phyloP scores from a whole-genome alignment of 2,888 invertebrate genomes.

The Tipula confusa region DNA sequence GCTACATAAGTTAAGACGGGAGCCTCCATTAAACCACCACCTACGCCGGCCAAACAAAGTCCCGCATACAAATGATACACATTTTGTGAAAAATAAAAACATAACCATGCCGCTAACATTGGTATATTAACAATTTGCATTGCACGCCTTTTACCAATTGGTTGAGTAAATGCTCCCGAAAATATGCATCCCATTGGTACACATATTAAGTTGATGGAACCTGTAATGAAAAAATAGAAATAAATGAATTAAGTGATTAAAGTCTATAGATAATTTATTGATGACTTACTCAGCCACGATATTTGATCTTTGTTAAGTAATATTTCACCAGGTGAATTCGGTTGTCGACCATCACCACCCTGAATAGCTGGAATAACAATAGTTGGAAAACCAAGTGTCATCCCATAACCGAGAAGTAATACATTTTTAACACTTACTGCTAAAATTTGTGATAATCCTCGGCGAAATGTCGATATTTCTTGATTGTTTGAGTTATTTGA shows the following conservation, averaged over 20 bases:
- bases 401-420: slow-evolving; percentile 70
- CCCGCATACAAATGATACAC: slow-evolving; percentile 65
- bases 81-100: slow-evolving; percentile 62
- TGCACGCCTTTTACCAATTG: slow-evolving; percentile 65
- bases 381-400: slow-evolving; percentile 76
- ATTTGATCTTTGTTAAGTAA: slow-evolving; percentile 59
- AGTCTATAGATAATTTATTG: background rate
- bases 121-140: slow-evolving; percentile 75
- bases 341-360: slow-evolving; percentile 50
- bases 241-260: background rate
- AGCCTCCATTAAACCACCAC: slow-evolving; percentile 68
- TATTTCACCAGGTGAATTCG: slow-evolving; percentile 46
- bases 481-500: background rate
- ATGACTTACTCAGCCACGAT: slow-evolving; percentile 66
- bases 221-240: slow-evolving; percentile 48
- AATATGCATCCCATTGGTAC: slow-evolving; percentile 75
- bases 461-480: slow-evolving; percentile 51
- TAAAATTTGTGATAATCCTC: slow-evolving; percentile 66
- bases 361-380: slow-evolving; percentile 72
- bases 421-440: slow-evolving; percentile 80
- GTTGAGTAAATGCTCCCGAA: slow-evolving; percentile 67
- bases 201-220: slow-evolving; percentile 73
- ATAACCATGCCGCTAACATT: slow-evolving; percentile 68
- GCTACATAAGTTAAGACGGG: slow-evolving; percentile 73
- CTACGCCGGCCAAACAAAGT: slow-evolving; percentile 66